These are phyloP conservation scores for Laterallus jamaicensis DNA, from an alignment of 2,113 vertebrate species.

Conservation along the genomic window DNA sequence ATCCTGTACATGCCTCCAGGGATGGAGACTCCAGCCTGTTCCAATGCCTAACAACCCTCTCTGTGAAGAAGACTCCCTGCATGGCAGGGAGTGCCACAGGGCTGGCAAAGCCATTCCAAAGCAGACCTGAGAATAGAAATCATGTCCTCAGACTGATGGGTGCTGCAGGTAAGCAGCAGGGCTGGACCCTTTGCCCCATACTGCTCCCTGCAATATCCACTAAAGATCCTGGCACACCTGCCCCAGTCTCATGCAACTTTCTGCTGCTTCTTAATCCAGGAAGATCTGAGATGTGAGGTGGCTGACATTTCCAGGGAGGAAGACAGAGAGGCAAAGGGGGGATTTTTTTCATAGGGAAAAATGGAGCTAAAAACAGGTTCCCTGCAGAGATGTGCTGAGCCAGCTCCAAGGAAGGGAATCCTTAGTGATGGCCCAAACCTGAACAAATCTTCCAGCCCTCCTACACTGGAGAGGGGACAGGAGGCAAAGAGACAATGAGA, in stretches of 20 bases:
- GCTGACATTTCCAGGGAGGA: background rate
- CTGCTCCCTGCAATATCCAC: background rate
- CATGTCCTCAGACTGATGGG: accelerated
- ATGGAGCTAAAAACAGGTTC: background rate
- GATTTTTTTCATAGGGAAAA: background rate
- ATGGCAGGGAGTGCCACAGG: background rate
- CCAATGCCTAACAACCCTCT: no score
- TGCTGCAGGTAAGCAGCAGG: background rate
- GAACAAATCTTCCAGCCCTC: background rate
- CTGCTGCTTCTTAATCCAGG: background rate
- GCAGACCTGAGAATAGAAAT: background rate
- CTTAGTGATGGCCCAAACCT: background rate
- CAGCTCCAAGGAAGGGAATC: background rate
- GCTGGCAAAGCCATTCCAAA: background rate
- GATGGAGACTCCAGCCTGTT: no score
- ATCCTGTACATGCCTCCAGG: no score
- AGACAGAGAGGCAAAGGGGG: background rate
- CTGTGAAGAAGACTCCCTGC: no score
- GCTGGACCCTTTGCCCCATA: background rate
- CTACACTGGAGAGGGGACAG: background rate
- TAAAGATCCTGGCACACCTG: background rate
- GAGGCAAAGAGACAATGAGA: background rate
- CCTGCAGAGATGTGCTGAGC: background rate
- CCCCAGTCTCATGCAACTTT: background rate
- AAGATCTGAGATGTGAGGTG: background rate